Conservation (phyloP, 2,113 vertebrate genomes). For the Anguilla rostrata region DNA sequence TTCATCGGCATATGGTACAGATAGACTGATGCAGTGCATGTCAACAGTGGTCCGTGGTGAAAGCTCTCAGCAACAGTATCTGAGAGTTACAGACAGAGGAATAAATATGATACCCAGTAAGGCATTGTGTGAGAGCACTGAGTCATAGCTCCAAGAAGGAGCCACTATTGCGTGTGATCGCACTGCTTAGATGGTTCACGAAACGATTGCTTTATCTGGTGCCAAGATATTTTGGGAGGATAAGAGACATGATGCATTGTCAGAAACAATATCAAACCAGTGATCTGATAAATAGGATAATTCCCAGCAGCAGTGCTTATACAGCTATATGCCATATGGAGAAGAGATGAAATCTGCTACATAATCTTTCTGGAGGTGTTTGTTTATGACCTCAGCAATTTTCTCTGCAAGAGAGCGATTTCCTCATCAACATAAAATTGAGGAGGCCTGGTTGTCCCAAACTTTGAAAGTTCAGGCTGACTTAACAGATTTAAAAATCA, state of each 20-base stretch:
- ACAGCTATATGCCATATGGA: background rate
- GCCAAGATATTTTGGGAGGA: slow-evolving; percentile 2
- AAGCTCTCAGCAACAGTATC: background rate
- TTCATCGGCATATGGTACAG: background rate
- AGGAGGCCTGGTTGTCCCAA: background rate
- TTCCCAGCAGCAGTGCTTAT: slow-evolving; percentile 6
- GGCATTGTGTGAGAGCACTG: background rate
- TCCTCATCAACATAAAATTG: slow-evolving; percentile 6
- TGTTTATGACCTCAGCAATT: slow-evolving; percentile 17
- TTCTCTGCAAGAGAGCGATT: background rate
- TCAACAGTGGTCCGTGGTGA: background rate
- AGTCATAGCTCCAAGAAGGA: background rate
- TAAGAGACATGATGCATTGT: background rate
- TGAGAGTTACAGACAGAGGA: background rate
- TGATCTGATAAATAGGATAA: background rate
- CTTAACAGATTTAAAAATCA: background rate
- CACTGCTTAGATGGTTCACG: background rate
- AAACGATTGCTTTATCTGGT: background rate
- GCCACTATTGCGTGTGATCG: background rate
- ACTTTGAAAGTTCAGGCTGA: background rate
- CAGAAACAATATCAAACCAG: slow-evolving; percentile 3
- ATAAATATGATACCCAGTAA: background rate
- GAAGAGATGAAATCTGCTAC: background rate
- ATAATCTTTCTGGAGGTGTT: background rate
- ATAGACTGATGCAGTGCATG: background rate